Evolutionary conservation across 2,888 invertebrate species (phyloP).

Genomic region (Malthinus seriepunctatus): DNA sequence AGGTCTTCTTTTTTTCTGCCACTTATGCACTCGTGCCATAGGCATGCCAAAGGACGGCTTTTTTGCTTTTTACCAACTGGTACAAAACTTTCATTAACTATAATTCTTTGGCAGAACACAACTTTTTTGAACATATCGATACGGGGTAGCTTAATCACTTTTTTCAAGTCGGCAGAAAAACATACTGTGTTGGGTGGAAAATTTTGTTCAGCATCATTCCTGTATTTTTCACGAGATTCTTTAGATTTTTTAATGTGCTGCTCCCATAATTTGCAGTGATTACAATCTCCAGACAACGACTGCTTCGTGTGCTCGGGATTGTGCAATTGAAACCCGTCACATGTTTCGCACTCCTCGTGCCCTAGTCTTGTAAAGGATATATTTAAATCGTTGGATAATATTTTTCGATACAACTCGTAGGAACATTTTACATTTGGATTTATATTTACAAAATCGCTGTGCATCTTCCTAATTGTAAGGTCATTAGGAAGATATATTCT

Average conservation of each 20-base stretch:
- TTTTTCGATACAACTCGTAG: not conserved
- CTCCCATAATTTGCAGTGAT: not conserved
- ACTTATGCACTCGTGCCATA: slow-evolving; percentile 27
- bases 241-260: not conserved
- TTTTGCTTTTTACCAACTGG: slow-evolving; percentile 9
- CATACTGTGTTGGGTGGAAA: not conserved
- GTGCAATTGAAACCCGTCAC: slow-evolving; percentile 22
- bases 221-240: not conserved
- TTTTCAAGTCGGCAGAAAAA: slow-evolving; percentile 11
- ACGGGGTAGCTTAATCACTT: slow-evolving; percentile 20
- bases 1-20: slow-evolving; percentile 17
- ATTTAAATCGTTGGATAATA: slow-evolving; percentile 7
- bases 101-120: slow-evolving; percentile 11
- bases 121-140: slow-evolving; percentile 16
- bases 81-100: not conserved
- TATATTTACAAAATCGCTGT: not conserved
- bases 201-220: not conserved
- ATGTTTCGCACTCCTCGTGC: slow-evolving; percentile 25
- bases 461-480: not conserved
- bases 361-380: slow-evolving; percentile 14
- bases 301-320: not conserved
- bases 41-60: slow-evolving; percentile 8
- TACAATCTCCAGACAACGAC: slow-evolving; percentile 1
- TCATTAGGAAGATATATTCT: not conserved
- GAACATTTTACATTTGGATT: not conserved